Evolutionary conservation across 35 echinoderm and acorn worm species (phyloP).

Genomic region (Acanthaster planci): DNA sequence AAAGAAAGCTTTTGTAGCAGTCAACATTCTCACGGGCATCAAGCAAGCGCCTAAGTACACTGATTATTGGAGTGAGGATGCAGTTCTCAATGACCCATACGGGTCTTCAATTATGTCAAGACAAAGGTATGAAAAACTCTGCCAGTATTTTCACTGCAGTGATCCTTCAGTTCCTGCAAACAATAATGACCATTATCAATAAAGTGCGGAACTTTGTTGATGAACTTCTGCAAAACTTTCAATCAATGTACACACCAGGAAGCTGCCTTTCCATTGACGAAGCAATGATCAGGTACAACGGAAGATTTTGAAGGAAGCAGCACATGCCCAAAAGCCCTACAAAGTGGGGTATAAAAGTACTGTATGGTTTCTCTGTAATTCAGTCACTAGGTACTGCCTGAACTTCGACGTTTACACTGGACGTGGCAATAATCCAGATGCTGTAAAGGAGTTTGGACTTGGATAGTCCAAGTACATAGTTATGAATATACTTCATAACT

Average conservation of each 20-base stretch:
- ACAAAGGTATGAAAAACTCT: conserved; percentile 37
- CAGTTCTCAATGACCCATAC: not conserved
- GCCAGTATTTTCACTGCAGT: conserved; percentile 34
- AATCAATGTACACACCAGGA: conserved; percentile 8
- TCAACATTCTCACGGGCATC: conserved; percentile 32
- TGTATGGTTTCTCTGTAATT: conserved; percentile 36
- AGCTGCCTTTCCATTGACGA: conserved; percentile 20
- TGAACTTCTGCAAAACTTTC: conserved; percentile 31
- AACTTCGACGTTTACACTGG: conserved; percentile 40
- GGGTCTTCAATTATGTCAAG: conserved; percentile 5
- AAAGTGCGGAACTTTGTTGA: conserved; percentile 30
- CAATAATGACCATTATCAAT: conserved; percentile 23
- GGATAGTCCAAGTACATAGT: not conserved
- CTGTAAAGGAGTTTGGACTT: conserved; percentile 3
- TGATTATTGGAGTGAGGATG: conserved; percentile 22
- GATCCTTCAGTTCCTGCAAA: not conserved
- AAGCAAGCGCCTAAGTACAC: conserved; percentile 4
- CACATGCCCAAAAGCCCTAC: not conserved
- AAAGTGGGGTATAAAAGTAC: conserved; percentile 20
- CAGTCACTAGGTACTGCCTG: not conserved
- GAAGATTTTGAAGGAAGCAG: conserved; percentile 2
- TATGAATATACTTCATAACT: not conserved
- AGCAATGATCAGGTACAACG: conserved; percentile 21
- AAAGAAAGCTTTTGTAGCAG: conserved; percentile 8
- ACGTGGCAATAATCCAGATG: not conserved